Base-by-base conservation (phyloP, 2,113 vertebrate genomes). In the Tachysurus fulvidraco region DNA sequence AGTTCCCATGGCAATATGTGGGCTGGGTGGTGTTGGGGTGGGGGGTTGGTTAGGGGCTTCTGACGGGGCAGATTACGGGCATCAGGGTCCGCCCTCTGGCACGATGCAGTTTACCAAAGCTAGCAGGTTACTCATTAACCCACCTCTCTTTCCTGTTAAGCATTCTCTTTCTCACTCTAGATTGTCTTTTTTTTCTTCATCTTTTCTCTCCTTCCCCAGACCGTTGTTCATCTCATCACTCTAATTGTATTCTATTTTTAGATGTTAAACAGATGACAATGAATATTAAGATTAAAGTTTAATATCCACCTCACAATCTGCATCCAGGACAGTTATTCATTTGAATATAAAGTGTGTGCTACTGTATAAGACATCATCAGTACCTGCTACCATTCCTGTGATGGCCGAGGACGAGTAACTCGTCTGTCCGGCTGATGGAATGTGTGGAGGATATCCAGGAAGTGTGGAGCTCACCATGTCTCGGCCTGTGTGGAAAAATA, bases 361-460 rank as follows among this genome's bases (percentile, higher is more conserved):
- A n/a, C n/a, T n/a, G n/a, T n/a, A 44, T 59, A 36, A 4, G 23
- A 80, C 4, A n/a, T 50, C 25, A 64, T 6, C 3, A 92, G 91
- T 95, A 98, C 97, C 97, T 93, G 97, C 93, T 77, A 98, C 97
- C 96, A 98, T 97, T 90, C 97, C 96, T 0, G 96, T 95, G 91
- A 98, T 97, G 89, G 97, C 95, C 3, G 97, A 97, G 57, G 97
- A 95, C 25, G 96, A 93, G 92, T 97, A 98, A 83, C 95, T 95
- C 16, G 95, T 91, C 95, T 97, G 97, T 62, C 95, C 95, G 0
- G 94, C 93, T 44, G 95, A 93, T 44, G 97, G 96, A 91, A 98
- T 96, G 94, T 97, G 97, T 65, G 97, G 97, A 23, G 97, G 97
- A 91, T 98, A 98, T 50, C 97, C 97, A 0, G 97, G 97, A 82